A percentile compares a stretch with the other conserved stretches of the same genome.
Conservation (phyloP, 2,113 vertebrate species). For the Emydura subglobosa region DNA sequence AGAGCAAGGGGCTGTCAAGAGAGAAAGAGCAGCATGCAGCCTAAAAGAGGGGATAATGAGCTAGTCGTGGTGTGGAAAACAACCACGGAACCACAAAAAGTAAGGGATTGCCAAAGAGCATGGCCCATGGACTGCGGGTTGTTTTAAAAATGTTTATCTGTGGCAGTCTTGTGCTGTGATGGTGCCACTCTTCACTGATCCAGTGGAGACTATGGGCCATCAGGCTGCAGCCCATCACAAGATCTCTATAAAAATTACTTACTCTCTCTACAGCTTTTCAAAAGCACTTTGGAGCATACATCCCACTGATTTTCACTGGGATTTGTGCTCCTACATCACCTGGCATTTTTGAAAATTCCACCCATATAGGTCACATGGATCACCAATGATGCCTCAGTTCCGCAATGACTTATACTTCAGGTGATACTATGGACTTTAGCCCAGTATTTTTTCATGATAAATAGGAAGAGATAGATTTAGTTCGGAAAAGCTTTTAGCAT, state of each 20-base stretch:
- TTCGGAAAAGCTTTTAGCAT: background rate
- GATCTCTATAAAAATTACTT: background rate
- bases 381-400: background rate
- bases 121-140: too few species aligned
- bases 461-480: background rate
- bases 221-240: background rate
- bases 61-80: background rate
- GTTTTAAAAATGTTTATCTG: background rate
- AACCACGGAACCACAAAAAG: background rate
- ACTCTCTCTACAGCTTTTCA: background rate
- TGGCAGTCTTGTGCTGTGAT: background rate
- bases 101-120: background rate
- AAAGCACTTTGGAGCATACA: background rate
- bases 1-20: background rate
- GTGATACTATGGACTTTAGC: background rate
- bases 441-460: background rate
- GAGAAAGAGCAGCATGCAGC: background rate
- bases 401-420: background rate
- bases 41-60: background rate
- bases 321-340: background rate
- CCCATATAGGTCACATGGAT: background rate
- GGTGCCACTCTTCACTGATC: background rate
- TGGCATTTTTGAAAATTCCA: background rate
- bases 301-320: background rate
- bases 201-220: background rate